These are phyloP conservation scores for Escarpia spicata DNA, from an alignment of 2,888 invertebrate genomes.

Conservation along the genomic window DNA sequence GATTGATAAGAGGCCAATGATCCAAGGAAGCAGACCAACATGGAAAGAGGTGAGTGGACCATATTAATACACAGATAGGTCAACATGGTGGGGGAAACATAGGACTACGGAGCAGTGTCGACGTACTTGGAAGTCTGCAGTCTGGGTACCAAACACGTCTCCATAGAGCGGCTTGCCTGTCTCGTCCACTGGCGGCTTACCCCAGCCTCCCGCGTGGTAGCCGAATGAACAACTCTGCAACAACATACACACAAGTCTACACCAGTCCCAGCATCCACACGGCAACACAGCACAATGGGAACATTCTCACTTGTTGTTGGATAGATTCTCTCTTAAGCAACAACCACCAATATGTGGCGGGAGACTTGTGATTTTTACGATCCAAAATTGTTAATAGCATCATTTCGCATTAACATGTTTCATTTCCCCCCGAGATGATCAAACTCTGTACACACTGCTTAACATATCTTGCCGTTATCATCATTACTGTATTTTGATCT, in stretches of 20 bases:
- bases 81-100: background rate
- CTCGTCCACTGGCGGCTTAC: slow-evolving; percentile 99
- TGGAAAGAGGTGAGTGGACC: background rate
- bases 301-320: background rate
- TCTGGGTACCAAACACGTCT: slow-evolving; percentile 90
- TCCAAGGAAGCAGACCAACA: background rate
- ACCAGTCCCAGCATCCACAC: background rate
- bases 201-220: slow-evolving; percentile 98
- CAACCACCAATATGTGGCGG: background rate
- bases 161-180: slow-evolving; percentile 97
- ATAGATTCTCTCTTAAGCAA: background rate
- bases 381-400: too few relatives aligned
- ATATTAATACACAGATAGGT: background rate
- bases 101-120: background rate
- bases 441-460: too few relatives aligned
- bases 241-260: background rate
- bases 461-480: too few relatives aligned
- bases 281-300: background rate
- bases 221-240: slow-evolving; percentile 88
- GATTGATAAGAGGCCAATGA: too few relatives aligned
- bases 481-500: too few relatives aligned
- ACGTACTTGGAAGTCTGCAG: slow-evolving; percentile 45
- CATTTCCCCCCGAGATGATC: too few relatives aligned
- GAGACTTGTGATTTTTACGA: too few relatives aligned
- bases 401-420: too few relatives aligned